Conservation (phyloP, 2,797 vertebrate genomes). For the Echeneis naucrates region DNA sequence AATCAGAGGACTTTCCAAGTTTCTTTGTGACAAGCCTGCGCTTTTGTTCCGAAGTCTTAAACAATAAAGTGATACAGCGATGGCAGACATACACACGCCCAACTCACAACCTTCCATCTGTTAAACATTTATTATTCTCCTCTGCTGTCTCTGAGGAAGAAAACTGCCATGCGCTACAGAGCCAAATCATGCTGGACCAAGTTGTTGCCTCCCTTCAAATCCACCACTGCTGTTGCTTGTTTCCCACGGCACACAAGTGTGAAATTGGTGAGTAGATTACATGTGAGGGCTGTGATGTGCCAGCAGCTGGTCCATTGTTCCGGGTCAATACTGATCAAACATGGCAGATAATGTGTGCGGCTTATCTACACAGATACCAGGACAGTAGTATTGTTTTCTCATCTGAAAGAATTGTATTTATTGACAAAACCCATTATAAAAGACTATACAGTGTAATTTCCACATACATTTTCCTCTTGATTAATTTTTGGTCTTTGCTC, state of each 20-base stretch:
- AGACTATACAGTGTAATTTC: conserved; percentile 33
- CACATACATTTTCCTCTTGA: conserved; percentile 22
- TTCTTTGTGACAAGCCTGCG: conserved; percentile 44
- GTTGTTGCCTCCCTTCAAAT: conserved; percentile 32
- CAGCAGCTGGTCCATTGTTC: conserved; percentile 55
- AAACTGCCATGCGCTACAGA: conserved; percentile 19
- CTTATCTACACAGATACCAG: conserved; percentile 38
- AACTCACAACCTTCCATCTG: conserved; percentile 36
- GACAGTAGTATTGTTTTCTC: conserved; percentile 22
- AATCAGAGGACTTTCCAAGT: conserved; percentile 57
- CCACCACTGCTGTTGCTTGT: conserved; percentile 22
- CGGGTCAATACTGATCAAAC: conserved; percentile 69
- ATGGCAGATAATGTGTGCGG: conserved; percentile 45
- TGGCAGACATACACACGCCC: conserved; percentile 57
- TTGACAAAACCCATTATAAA: conserved; percentile 57
- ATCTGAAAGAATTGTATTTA: conserved; percentile 57
- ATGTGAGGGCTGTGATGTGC: conserved; percentile 43
- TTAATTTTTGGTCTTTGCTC: neutral
- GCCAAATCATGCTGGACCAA: conserved; percentile 32
- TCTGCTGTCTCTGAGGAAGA: conserved; percentile 23
- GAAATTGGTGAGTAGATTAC: conserved; percentile 74
- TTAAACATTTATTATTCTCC: conserved; percentile 49
- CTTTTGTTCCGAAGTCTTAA: conserved; percentile 58
- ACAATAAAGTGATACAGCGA: conserved; percentile 44
- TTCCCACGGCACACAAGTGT: conserved; percentile 61